Base-by-base conservation (phyloP, 2,113 vertebrate species). In the Lucifuga dentata region DNA sequence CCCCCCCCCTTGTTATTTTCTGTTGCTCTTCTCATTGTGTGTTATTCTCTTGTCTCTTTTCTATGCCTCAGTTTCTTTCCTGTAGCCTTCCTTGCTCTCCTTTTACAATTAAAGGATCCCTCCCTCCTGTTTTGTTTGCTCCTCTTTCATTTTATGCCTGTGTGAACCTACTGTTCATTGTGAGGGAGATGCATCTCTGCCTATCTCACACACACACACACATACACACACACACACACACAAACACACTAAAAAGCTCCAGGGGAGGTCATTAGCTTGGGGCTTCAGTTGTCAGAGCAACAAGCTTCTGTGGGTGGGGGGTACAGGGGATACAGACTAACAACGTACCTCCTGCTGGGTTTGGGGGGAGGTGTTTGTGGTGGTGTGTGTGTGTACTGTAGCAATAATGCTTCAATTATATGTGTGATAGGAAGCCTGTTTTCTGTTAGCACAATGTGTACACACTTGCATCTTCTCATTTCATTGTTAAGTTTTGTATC, bases 201-300 rank as follows among this genome's bases (percentile, higher is more conserved):
- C 76, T 73, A 80, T 87, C 85, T 79, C 85, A 43, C 40, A 64
- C 63, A 76, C 65, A 67, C 52, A 45, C 43, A 45, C 43, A 45
- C 43, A 45, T 15, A 46, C 20, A 46, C 19, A 46, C 10, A 46
- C 44, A 24, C 45, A 74, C 49, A 51, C 56, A 77, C 48, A 58
- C 51, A 81, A 59, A 62, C 60, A 70, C 39, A 44, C 57, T 52
- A 52, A 69, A 84, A 81, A 84, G 59, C 90, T 83, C 84, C 84
- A 78, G 86, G 86, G 89, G 89, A 89, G 88, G 86, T 90, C 82
- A 91, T 91, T 90, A 87, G 88, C 85, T 90, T 90, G 78, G 81
- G 85, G 83, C 86, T 88, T 84, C 77, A 89, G 90, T 91, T 91
- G 88, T 91, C 85, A 80, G 84, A 90, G 88, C 90, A 91, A 91